Evolutionary conservation across 2,797 vertebrate species (phyloP).

Genomic region (Agapornis canus): DNA sequence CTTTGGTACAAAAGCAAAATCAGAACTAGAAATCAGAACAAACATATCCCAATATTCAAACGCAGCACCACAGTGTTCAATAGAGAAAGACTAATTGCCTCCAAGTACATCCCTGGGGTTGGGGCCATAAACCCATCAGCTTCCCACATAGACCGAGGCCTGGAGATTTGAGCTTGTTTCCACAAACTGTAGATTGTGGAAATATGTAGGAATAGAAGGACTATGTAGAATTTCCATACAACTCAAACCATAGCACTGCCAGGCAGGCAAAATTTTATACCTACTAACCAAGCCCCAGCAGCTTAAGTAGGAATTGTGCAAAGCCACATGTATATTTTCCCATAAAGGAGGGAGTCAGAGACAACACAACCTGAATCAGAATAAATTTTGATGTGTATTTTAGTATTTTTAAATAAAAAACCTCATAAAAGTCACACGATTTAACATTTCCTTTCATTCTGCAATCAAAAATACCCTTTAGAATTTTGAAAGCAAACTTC

Average conservation of each 20-base stretch:
- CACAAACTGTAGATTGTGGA: not conserved
- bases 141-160: accelerated
- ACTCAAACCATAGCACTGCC: not conserved
- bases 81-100: not conserved
- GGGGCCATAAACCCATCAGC: accelerated
- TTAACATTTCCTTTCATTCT: not conserved
- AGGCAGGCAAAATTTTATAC: not conserved
- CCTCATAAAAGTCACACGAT: not conserved
- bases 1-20: not conserved
- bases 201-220: not conserved
- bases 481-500: not conserved
- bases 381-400: not conserved
- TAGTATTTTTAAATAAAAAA: not conserved
- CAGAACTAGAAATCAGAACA: not conserved
- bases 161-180: not conserved
- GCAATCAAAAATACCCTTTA: not conserved
- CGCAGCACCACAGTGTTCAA: not conserved
- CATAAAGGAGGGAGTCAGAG: not conserved
- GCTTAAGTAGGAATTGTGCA: not conserved
- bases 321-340: not conserved
- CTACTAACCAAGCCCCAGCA: not conserved
- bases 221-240: accelerated
- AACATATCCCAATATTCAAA: not conserved
- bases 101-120: not conserved
- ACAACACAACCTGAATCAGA: not conserved